A percentile compares a stretch with the other conserved stretches of the same genome.
These are phyloP conservation scores for Flexamia atlantica DNA, from an alignment of 2,888 invertebrate genomes.

Conservation along the genomic window DNA sequence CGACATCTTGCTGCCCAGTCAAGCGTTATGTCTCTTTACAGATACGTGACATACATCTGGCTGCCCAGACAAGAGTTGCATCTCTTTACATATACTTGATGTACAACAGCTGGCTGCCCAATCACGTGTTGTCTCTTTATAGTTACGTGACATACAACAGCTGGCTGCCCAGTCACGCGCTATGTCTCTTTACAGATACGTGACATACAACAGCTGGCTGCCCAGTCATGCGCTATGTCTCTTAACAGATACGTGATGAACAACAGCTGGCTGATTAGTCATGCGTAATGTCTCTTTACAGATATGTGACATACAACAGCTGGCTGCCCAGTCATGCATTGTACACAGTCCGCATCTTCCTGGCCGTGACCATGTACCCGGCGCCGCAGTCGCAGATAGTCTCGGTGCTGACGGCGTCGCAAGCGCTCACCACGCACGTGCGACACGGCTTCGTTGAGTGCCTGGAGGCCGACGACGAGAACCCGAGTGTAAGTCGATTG, in stretches of 20 bases:
- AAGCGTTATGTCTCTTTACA: constrained; percentile 81
- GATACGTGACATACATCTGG: too few relatives aligned
- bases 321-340: constrained; percentile 83
- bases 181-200: too few relatives aligned
- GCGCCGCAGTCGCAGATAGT: constrained; percentile 84
- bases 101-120: constrained; percentile 80
- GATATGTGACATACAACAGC: constrained; percentile 83
- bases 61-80: too few relatives aligned
- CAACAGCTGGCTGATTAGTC: constrained; percentile 83
- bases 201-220: constrained; percentile 77
- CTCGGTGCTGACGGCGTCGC: constrained; percentile 84
- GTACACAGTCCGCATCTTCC: constrained; percentile 84
- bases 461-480: constrained; percentile 81
- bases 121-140: constrained; percentile 82
- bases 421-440: constrained; percentile 79
- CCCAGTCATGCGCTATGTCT: constrained; percentile 82
- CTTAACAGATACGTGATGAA: too few relatives aligned
- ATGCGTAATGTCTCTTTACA: constrained; percentile 80
- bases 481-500: constrained; percentile 50
- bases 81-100: too few relatives aligned
- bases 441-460: constrained; percentile 93
- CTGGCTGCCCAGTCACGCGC: too few relatives aligned
- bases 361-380: constrained; percentile 81
- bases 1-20: constrained; percentile 82
- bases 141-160: too few relatives aligned